Evolutionary conservation across 2,888 invertebrate genomes (phyloP), one percentile per base, ranked within the genome.

Genomic region (Trachelus iudaicus): DNA sequence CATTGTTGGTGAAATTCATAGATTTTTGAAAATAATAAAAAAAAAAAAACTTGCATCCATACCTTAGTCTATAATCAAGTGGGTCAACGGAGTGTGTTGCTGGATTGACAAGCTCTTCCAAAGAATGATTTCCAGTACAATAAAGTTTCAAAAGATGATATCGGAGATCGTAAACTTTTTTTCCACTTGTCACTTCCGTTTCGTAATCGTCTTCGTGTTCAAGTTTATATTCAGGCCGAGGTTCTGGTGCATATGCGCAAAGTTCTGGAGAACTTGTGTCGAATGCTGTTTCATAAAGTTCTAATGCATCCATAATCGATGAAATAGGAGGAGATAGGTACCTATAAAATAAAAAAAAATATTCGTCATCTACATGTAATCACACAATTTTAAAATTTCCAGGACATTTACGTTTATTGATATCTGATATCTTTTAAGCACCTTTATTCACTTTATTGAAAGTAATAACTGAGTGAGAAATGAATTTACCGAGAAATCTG

Each of bases 131-230:
- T 31, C 93, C 93, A 75, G 94, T 93, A 3, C 96, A 95, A 87
- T 96, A 96, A 12, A 98, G 93, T 82, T 96, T 94, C 30, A 98
- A 89, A 79, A 98, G 91, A 90, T 97, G 96, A 92, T 96, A 98
- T 77, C 97, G 95, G 0, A 98, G 92, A 90, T 98, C 97, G 80
- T 92, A 92, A 33, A 92, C 87, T 33, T 86, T 80, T 40, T 88
- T 89, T 56, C 85, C 85, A 37, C 83, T 86, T 69, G 81, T 87
- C 9, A 85, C 77, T 77, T 90, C 89, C 3, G 87, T 83, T 15
- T 87, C 87, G 68, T 86, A 89, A 76, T 87, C 88, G 23, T 83
- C 77, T 84, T 87, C 88, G 6, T 56, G 56, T 2, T 90, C 83
- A 87, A 92, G 69, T 76, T 91, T 92, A 12, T 90, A 91, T 23